Evolutionary conservation across 2,888 invertebrate genomes (phyloP).

Genomic region (Molorchus minor): DNA sequence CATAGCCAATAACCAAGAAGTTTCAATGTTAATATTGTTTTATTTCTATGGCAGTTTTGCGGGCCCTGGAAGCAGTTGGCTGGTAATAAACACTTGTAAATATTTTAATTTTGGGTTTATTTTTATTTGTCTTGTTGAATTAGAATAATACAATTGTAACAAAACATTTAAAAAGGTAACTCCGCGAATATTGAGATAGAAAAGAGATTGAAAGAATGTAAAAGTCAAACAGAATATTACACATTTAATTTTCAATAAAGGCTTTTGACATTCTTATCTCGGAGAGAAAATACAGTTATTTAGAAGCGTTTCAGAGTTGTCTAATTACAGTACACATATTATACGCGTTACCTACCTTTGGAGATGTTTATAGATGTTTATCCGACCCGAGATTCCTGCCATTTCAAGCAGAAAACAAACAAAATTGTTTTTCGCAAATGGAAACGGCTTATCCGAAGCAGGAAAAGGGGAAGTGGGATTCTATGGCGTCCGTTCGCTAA

Average conservation of each 20-base stretch:
- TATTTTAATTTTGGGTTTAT: no score
- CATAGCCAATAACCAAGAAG: no score
- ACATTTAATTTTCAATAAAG: constrained; percentile 7
- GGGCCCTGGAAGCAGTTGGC: no score
- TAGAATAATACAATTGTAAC: no score
- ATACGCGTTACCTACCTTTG: constrained; percentile 11
- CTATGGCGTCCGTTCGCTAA: constrained; percentile 49
- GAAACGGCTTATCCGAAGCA: constrained; percentile 34
- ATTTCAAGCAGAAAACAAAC: constrained; percentile 30
- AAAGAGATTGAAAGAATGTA: constrained; percentile 8
- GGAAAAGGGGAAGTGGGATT: constrained; percentile 52
- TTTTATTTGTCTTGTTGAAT: no score
- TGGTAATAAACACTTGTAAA: no score
- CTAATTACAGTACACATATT: constrained; percentile 18
- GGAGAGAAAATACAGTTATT: not conserved
- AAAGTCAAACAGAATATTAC: not conserved
- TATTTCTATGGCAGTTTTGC: no score
- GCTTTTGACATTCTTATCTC: not conserved
- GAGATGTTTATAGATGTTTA: constrained; percentile 22
- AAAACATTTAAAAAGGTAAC: no score
- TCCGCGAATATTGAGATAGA: no score
- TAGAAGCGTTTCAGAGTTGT: not conserved
- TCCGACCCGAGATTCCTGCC: constrained; percentile 23
- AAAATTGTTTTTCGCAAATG: constrained; percentile 34
- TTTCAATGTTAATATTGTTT: no score